Conservation (phyloP, 2,888 invertebrate species). For the Acleris holmiana region DNA sequence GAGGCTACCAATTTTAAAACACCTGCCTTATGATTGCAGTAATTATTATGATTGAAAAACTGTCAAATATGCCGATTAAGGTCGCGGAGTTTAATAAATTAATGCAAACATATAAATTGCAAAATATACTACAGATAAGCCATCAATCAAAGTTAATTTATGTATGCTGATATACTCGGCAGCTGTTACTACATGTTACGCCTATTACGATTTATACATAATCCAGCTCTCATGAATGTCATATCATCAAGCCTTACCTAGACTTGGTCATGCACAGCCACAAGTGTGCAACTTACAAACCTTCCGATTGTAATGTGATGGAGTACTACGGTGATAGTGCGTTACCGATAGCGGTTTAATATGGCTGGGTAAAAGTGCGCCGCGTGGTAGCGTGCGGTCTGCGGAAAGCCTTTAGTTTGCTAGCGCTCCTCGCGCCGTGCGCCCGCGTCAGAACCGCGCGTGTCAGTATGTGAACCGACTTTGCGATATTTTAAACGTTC, state of each 20-base stretch:
- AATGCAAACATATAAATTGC: neutral
- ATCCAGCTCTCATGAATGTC: slow-evolving; percentile 66
- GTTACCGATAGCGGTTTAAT: slow-evolving; percentile 37
- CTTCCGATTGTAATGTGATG: slow-evolving; percentile 59
- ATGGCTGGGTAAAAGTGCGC: slow-evolving; percentile 76
- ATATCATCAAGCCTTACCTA: slow-evolving; percentile 70
- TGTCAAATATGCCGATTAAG: neutral
- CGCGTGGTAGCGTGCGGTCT: slow-evolving; percentile 63
- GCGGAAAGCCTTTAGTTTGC: slow-evolving; percentile 72
- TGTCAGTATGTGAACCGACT: slow-evolving; percentile 51
- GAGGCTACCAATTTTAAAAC: neutral
- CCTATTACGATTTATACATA: slow-evolving; percentile 56
- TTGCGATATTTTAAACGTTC: slow-evolving; percentile 75
- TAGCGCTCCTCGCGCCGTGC: slow-evolving; percentile 79
- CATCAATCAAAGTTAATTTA: slow-evolving; percentile 9
- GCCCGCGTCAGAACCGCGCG: slow-evolving; percentile 63
- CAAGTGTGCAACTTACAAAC: slow-evolving; percentile 71
- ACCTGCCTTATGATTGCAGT: neutral
- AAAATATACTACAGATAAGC: neutral
- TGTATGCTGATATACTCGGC: neutral
- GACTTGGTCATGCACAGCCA: slow-evolving; percentile 72
- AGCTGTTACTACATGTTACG: slow-evolving; percentile 45
- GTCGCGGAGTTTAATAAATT: neutral
- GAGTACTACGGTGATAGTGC: slow-evolving; percentile 26
- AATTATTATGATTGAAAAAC: neutral